Evolutionary conservation across 2,797 vertebrate genomes (phyloP), one percentile per base, ranked within the genome.

Genomic region (Philypnodon macrostomus): DNA sequence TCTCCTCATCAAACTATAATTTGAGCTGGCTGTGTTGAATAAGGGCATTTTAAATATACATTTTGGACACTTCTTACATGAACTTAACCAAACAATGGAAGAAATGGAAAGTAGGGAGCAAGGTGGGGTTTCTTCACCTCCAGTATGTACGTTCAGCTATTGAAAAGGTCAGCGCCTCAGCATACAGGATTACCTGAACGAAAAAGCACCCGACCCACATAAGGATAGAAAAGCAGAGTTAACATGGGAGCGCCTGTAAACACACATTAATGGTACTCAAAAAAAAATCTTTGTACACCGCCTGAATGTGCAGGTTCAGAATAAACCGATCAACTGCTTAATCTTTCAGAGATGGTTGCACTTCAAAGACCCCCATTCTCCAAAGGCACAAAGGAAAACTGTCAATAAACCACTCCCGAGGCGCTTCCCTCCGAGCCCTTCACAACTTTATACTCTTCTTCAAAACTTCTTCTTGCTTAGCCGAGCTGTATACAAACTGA

Each of bases 281-380:
- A n/a, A n/a, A n/a, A n/a, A n/a, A n/a, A n/a, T n/a, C n/a, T 60
- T 60, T 71, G 51, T 60, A 31, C 55, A 52, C 67, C 44, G 50
- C 30, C 56, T 71, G 38, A 61, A 55, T 55, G 52, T 63, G 55
- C 62, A 47, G 55, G 57, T 67, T 69, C 52, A 63, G n/a, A 73
- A 74, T 74, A 18, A 74, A 74, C 60, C 1, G 6, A 72, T 73
- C 60, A 42, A 31, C 47, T 62, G 36, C 69, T 53, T 65, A 65
- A 72, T 77, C 60, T 54, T 59, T 66, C 60, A 32, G 33, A 61
- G 58, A 57, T 36, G 38, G 52, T 50, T 62, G 40, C 67, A 63
- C 63, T 74, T 76, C 63, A 66, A 66, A 68, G 66, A 29, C 15
- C 21, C 49, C 47, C 7, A 4, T 58, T 31, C 44, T 69, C 36